Percentiles rank a stretch among this genome's conserved stretches.
Evolutionary conservation across 2,797 vertebrate genomes (phyloP).

Genomic region (Sebastiscus tertius): DNA sequence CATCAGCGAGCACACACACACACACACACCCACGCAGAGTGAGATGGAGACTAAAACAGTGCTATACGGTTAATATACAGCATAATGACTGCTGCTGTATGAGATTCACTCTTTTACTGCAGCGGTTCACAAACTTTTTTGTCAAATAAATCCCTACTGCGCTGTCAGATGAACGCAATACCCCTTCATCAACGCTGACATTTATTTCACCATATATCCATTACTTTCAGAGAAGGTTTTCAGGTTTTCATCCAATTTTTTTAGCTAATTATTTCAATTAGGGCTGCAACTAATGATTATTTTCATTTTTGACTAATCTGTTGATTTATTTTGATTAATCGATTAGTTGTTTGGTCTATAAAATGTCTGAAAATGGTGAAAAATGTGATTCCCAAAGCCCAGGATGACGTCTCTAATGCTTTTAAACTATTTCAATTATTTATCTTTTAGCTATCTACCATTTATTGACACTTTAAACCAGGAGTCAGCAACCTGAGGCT

Average conservation of each 20-base stretch:
- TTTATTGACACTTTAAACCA: background rate
- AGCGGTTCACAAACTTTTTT: background rate
- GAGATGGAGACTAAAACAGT: constrained; percentile 14
- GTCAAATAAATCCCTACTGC: background rate
- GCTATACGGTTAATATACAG: constrained; percentile 5
- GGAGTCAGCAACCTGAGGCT: too few relatives aligned
- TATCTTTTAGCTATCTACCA: background rate
- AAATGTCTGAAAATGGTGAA: too few relatives aligned
- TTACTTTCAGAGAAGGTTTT: fast-evolving
- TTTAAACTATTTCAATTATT: background rate
- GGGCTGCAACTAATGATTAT: fast-evolving
- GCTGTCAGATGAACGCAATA: background rate
- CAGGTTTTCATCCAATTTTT: too few relatives aligned
- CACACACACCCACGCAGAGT: constrained; percentile 23
- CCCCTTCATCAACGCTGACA: background rate
- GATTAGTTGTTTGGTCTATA: too few relatives aligned
- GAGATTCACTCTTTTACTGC: background rate
- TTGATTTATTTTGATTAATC: fast-evolving
- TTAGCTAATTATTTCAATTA: too few relatives aligned
- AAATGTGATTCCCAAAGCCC: fast-evolving
- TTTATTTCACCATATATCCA: background rate
- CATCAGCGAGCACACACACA: constrained; percentile 31
- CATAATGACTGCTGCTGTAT: background rate
- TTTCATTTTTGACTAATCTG: too few relatives aligned
- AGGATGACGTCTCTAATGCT: too few relatives aligned